Percentiles rank a stretch among this genome's conserved stretches.
These are phyloP conservation scores for Leptothorax acervorum DNA, from an alignment of 2,888 invertebrate genomes.

Conservation along the genomic window DNA sequence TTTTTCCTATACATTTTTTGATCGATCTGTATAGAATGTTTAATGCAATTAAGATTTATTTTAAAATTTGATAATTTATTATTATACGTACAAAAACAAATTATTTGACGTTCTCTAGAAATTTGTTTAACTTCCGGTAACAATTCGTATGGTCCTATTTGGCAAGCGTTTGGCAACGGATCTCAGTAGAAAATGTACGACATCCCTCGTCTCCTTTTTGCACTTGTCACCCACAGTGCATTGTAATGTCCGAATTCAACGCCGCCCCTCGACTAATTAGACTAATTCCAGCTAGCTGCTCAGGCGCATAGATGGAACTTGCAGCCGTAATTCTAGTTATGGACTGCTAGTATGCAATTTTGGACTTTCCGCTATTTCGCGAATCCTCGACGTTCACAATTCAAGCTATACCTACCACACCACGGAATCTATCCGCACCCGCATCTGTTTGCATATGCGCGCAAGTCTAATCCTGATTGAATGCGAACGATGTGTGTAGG, in stretches of 20 bases:
- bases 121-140: slow-evolving; percentile 5
- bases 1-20: background rate
- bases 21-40: background rate
- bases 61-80: background rate
- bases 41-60: background rate
- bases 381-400: slow-evolving; percentile 20
- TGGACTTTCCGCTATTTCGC: slow-evolving; percentile 40
- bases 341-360: slow-evolving; percentile 50
- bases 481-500: slow-evolving; percentile 27
- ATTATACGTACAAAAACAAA: background rate
- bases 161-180: slow-evolving; percentile 11
- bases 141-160: background rate
- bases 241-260: slow-evolving; percentile 75
- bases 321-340: slow-evolving; percentile 41
- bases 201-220: slow-evolving; percentile 58
- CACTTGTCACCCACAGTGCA: slow-evolving; percentile 67
- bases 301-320: slow-evolving; percentile 37
- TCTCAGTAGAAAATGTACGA: slow-evolving; percentile 36
- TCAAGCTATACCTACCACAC: slow-evolving; percentile 17
- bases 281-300: slow-evolving; percentile 53
- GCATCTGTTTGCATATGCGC: slow-evolving; percentile 14
- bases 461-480: slow-evolving; percentile 26
- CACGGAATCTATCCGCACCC: slow-evolving; percentile 11
- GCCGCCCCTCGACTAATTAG: slow-evolving; percentile 73
- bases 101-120: background rate